These are phyloP conservation scores for Boloria selene DNA, from an alignment of 2,888 invertebrate species.

Conservation along the genomic window DNA sequence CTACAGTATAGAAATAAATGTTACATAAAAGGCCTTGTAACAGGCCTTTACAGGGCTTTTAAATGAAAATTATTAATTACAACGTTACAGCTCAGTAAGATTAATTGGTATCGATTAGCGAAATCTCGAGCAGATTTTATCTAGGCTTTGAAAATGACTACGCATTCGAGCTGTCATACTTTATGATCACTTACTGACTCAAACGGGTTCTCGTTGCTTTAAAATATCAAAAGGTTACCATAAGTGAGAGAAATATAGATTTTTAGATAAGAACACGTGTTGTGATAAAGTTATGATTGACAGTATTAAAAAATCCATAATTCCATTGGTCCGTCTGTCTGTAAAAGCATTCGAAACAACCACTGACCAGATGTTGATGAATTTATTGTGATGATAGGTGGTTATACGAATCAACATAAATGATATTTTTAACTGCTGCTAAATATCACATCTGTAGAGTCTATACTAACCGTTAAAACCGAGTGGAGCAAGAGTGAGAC, in stretches of 20 bases:
- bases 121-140: conserved; percentile 50
- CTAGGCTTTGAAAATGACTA: conserved; percentile 29
- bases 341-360: no score
- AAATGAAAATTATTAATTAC: conserved; percentile 31
- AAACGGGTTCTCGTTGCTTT: conserved; percentile 12
- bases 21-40: background rate
- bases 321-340: no score
- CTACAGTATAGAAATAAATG: no score
- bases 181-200: conserved; percentile 10
- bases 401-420: no score
- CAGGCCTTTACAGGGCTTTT: background rate
- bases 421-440: no score
- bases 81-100: conserved; percentile 47
- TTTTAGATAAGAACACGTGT: conserved; percentile 3
- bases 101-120: conserved; percentile 65
- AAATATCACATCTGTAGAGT: no score
- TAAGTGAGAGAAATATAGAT: background rate
- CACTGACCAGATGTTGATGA: no score
- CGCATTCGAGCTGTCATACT: conserved; percentile 25
- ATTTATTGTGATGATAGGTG: no score
- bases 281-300: background rate
- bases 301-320: no score
- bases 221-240: background rate
- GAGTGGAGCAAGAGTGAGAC: no score
- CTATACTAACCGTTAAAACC: no score